Conservation (phyloP, 1,140 invertebrate species). For the Oedothorax gibbosus region DNA sequence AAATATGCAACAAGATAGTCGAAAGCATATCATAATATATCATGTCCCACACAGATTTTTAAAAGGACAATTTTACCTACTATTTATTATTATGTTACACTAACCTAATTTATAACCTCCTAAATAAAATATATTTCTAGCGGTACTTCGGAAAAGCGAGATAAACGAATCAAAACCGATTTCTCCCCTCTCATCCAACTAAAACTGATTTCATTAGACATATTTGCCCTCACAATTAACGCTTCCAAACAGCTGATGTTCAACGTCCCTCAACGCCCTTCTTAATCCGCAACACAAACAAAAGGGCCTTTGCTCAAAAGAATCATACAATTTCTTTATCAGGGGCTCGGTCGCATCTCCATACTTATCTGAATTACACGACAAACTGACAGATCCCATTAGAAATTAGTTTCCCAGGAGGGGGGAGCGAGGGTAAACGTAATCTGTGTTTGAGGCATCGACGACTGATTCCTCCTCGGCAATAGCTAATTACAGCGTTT, state of each 20-base stretch:
- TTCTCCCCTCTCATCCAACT: not conserved
- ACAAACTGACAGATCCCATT: conserved; percentile 23
- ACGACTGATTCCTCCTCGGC: conserved; percentile 6
- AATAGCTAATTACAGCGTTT: conserved; percentile 14
- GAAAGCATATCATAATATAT: too few relatives aligned
- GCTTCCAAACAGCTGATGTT: not conserved
- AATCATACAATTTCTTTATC: too few relatives aligned
- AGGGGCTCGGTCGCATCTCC: not conserved
- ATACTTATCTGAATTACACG: conserved; percentile 16
- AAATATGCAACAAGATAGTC: too few relatives aligned
- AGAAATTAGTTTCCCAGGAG: conserved; percentile 13
- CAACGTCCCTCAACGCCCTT: too few relatives aligned
- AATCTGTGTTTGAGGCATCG: conserved; percentile 32
- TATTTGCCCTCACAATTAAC: not conserved
- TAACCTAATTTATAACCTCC: too few relatives aligned
- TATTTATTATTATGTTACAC: too few relatives aligned
- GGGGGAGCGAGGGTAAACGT: not conserved
- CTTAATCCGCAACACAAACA: too few relatives aligned
- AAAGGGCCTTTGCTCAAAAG: too few relatives aligned
- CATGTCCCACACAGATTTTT: too few relatives aligned
- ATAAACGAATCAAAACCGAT: not conserved
- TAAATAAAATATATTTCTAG: too few relatives aligned
- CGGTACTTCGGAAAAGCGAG: not conserved
- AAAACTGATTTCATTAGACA: not conserved
- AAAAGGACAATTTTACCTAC: too few relatives aligned